Evolutionary conservation across 2,113 vertebrate species (phyloP).

Genomic region (Bubalus kerabau): DNA sequence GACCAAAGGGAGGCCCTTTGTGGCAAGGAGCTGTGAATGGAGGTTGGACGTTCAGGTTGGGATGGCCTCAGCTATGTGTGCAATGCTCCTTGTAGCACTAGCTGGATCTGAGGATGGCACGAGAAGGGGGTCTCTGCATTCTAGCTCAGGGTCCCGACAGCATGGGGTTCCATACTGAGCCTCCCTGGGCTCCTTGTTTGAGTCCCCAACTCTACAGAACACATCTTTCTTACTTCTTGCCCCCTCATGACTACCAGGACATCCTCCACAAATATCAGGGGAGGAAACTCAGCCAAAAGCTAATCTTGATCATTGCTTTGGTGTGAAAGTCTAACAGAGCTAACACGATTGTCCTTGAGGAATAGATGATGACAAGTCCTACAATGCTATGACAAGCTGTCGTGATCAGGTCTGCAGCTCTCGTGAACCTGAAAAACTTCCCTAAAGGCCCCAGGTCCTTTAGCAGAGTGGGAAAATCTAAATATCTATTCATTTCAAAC

Average conservation of each 20-base stretch:
- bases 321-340: background rate
- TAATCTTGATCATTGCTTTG: background rate
- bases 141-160: background rate
- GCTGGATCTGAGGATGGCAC: background rate
- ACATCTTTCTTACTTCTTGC: background rate
- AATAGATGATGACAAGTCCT: background rate
- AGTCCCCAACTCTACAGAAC: background rate
- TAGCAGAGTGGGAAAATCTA: background rate
- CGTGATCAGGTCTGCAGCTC: background rate
- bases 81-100: no score
- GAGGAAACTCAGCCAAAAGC: background rate
- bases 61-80: background rate
- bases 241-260: background rate
- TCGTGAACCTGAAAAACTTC: background rate
- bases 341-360: background rate
- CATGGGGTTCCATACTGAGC: background rate
- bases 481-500: background rate
- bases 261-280: background rate
- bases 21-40: background rate
- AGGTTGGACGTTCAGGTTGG: background rate
- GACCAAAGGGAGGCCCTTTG: background rate
- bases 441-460: background rate
- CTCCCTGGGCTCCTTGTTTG: background rate
- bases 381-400: background rate
- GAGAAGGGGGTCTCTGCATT: background rate